Conservation (phyloP, 2,113 vertebrate species). For the Crotophaga sulcirostris region DNA sequence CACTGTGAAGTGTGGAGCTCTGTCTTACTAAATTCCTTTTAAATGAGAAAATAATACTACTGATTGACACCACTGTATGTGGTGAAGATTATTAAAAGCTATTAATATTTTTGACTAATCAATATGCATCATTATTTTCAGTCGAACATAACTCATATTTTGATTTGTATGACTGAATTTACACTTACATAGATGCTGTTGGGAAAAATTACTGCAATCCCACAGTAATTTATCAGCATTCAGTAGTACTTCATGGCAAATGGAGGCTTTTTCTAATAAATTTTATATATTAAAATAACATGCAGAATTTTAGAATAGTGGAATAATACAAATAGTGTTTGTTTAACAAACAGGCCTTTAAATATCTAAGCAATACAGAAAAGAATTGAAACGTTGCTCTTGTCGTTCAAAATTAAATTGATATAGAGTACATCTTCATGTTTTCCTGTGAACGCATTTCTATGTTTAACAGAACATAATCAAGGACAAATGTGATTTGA, state of each 20-base stretch:
- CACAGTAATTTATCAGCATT: conserved; percentile 1
- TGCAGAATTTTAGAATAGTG: neutral
- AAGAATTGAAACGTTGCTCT: neutral
- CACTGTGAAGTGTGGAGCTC: neutral
- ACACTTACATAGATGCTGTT: neutral
- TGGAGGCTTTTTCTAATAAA: conserved; percentile 23
- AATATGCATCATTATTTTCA: neutral
- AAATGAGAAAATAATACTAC: neutral
- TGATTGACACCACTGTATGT: neutral
- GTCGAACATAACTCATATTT: conserved; percentile 1
- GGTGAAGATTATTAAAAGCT: conserved; percentile 6
- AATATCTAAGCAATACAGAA: neutral
- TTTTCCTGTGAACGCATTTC: neutral
- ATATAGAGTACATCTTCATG: neutral
- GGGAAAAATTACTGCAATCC: neutral
- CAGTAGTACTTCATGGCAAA: neutral
- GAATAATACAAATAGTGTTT: neutral
- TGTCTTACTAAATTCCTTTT: neutral
- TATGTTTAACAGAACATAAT: neutral
- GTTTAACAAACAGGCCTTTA: neutral
- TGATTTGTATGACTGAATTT: conserved; percentile 34
- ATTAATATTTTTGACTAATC: neutral
- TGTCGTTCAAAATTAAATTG: neutral
- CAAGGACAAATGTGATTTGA: neutral
- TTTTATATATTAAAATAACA: neutral